A percentile compares a stretch with the other conserved stretches of the same genome.
Conservation (phyloP, 2,888 invertebrate species). For the Nephrotoma appendiculata region DNA sequence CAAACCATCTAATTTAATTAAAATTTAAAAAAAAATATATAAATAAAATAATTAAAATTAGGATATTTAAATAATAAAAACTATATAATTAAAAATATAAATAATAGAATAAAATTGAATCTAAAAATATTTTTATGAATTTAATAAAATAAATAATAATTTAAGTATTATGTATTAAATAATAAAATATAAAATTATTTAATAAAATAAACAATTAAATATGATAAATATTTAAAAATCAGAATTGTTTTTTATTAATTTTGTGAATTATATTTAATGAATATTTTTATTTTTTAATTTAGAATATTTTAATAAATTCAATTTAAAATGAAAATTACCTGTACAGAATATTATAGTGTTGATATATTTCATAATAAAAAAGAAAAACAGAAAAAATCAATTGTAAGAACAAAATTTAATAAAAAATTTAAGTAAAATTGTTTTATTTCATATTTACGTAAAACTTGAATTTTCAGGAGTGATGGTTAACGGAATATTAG, state of each 20-base stretch:
- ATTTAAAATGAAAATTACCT: not conserved
- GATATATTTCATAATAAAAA: conserved; percentile 5
- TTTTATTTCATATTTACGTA: not conserved
- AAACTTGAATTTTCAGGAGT: too few species aligned
- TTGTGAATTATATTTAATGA: not conserved
- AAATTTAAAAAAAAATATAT: not conserved
- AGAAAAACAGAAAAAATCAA: not conserved
- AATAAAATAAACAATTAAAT: not conserved
- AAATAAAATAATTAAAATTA: not conserved
- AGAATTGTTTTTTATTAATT: not conserved
- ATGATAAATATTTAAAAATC: not conserved
- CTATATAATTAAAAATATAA: not conserved
- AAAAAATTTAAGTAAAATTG: not conserved
- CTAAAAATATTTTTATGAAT: not conserved
- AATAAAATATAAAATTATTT: not conserved
- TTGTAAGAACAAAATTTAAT: not conserved
- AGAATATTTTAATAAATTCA: not conserved
- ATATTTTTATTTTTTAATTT: not conserved
- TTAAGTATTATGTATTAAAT: not conserved
- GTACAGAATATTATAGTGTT: conserved; percentile 4
- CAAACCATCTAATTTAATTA: not conserved
- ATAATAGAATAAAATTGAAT: not conserved
- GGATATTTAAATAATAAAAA: not conserved
- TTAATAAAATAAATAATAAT: not conserved
- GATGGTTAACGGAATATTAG: too few species aligned